Evolutionary conservation across 2,888 invertebrate species (phyloP).

Genomic region (Psylliodes chrysocephalus): DNA sequence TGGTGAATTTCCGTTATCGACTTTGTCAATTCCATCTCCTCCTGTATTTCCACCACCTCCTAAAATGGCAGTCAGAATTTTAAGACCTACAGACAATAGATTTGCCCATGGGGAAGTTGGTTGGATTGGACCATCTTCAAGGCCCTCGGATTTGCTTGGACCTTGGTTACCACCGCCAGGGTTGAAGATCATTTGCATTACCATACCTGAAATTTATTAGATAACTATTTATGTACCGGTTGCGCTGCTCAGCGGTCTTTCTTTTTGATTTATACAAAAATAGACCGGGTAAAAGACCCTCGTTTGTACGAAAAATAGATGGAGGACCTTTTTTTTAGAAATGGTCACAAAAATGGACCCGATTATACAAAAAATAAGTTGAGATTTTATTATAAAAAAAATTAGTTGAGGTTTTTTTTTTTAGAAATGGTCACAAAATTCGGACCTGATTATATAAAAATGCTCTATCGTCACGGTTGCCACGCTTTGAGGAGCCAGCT

Average conservation of each 20-base stretch:
- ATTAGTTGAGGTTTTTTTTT: too few relatives aligned
- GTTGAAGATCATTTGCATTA: constrained; percentile 90
- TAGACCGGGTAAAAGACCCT: too few relatives aligned
- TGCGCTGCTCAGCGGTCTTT: too few relatives aligned
- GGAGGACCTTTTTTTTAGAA: too few relatives aligned
- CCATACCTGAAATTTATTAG: constrained; percentile 70
- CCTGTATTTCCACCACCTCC: constrained; percentile 77
- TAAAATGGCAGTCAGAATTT: constrained; percentile 84
- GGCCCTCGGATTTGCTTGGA: constrained; percentile 83
- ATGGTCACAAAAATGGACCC: too few relatives aligned
- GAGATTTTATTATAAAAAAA: too few relatives aligned
- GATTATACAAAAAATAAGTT: too few relatives aligned
- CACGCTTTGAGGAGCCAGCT: too few relatives aligned
- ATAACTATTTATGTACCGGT: not conserved
- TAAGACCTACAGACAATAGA: constrained; percentile 84
- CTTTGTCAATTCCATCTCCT: constrained; percentile 88
- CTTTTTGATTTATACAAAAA: not conserved
- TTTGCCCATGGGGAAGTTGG: constrained; percentile 89
- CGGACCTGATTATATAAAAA: too few relatives aligned
- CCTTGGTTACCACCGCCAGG: constrained; percentile 70
- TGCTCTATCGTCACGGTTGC: too few relatives aligned
- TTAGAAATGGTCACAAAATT: too few relatives aligned
- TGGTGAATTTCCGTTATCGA: constrained; percentile 85
- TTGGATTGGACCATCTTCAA: constrained; percentile 72
- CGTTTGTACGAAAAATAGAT: too few relatives aligned